Percentiles rank a stretch among this genome's conserved stretches.
Evolutionary conservation across 2,797 vertebrate genomes (phyloP).

Genomic region (Chloroceryle inda): DNA sequence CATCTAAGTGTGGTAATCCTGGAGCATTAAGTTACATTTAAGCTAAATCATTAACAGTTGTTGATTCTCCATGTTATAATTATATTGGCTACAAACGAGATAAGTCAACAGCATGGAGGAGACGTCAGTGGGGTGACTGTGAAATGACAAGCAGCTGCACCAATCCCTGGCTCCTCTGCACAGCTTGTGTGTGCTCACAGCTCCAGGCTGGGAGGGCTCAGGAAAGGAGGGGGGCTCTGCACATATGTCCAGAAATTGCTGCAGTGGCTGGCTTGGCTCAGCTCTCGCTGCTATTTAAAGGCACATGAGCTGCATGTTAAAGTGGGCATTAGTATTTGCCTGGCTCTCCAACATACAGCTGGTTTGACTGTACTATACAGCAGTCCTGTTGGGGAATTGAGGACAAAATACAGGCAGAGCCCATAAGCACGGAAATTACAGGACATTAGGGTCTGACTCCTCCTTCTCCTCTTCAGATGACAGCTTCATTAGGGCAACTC

Average conservation of each 20-base stretch:
- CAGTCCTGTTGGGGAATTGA: neutral
- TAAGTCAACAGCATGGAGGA: constrained; percentile 7
- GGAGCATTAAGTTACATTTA: neutral
- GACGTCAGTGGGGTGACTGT: constrained; percentile 63
- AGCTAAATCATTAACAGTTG: constrained; percentile 46
- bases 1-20: neutral
- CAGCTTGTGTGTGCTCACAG: accelerated
- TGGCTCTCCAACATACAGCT: neutral
- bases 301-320: constrained; percentile 67
- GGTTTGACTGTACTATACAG: neutral
- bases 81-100: constrained; percentile 9
- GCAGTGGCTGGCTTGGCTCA: constrained; percentile 35
- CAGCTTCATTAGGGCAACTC: neutral
- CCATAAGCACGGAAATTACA: neutral
- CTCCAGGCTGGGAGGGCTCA: constrained; percentile 19
- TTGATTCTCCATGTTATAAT: constrained; percentile 44
- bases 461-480: neutral
- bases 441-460: neutral
- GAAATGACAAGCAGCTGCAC: constrained; percentile 32
- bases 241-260: constrained; percentile 62
- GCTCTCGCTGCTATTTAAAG: constrained; percentile 58
- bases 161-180: neutral
- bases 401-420: neutral
- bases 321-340: constrained; percentile 37
- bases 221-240: neutral